A percentile compares a stretch with the other conserved stretches of the same genome.
phyloP scores from a whole-genome alignment of 1,140 invertebrate species.

The Drosophila nasuta region DNA sequence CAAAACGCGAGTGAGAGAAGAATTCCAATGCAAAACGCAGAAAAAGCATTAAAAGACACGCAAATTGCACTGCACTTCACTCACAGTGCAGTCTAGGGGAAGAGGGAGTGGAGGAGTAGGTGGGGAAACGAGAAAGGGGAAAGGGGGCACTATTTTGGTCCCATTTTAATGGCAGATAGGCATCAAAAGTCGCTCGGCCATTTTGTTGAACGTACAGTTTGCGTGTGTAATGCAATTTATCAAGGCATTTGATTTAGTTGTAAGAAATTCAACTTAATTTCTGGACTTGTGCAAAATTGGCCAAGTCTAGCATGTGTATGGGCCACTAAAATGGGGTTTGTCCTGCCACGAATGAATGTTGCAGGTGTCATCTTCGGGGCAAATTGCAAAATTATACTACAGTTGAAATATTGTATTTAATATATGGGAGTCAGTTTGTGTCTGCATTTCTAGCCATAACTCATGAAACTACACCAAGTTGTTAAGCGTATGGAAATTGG shows the following conservation, averaged over 20 bases:
- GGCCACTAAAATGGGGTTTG: not conserved
- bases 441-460: not conserved
- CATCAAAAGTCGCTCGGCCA: conserved; percentile 67
- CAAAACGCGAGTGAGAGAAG: conserved; percentile 37
- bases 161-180: conserved; percentile 71
- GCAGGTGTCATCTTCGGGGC: conserved; percentile 8
- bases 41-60: conserved; percentile 66
- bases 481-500: not conserved
- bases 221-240: conserved; percentile 76
- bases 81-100: not conserved
- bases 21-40: conserved; percentile 52
- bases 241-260: conserved; percentile 81
- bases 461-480: not conserved
- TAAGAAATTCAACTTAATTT: conserved; percentile 70
- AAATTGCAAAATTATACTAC: not conserved
- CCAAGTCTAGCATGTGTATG: conserved; percentile 3
- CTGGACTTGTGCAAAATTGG: conserved; percentile 16
- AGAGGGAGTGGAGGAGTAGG: not conserved
- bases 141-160: conserved; percentile 48
- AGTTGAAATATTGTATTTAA: not conserved
- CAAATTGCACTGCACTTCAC: conserved; percentile 44
- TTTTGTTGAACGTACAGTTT: conserved; percentile 72
- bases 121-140: no score
- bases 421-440: not conserved
- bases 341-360: not conserved